phyloP scores from a whole-genome alignment of 2,888 invertebrate species.

The Drosophila stalkeri region DNA sequence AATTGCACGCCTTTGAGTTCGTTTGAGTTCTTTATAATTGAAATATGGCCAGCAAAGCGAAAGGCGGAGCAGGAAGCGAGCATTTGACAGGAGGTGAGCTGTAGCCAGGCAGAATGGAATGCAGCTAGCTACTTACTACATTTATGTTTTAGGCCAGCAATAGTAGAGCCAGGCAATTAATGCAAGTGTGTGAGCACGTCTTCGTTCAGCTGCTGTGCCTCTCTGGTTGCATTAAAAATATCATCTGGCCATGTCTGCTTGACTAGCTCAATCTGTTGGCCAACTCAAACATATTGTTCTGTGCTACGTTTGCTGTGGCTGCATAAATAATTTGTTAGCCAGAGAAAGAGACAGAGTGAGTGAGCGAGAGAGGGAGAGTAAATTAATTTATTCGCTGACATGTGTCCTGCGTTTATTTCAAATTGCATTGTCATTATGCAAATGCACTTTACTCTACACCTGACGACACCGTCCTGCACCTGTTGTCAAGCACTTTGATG shows the following conservation, averaged over 20 bases:
- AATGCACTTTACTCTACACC: slow-evolving; percentile 61
- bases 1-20: slow-evolving; percentile 76
- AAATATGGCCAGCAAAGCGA: slow-evolving; percentile 52
- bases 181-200: slow-evolving; percentile 53
- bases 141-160: slow-evolving; percentile 38
- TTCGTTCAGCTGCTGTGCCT: slow-evolving; percentile 12
- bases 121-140: slow-evolving; percentile 28
- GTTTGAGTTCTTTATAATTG: slow-evolving; percentile 73
- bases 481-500: slow-evolving; percentile 14
- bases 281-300: slow-evolving; percentile 29
- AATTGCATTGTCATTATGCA: slow-evolving; percentile 80
- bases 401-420: slow-evolving; percentile 79
- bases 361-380: slow-evolving; percentile 69
- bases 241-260: background rate
- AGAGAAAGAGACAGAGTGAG: background rate
- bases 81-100: background rate
- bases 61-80: background rate
- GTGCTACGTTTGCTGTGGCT: slow-evolving; percentile 39
- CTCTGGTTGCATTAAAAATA: slow-evolving; percentile 46
- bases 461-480: slow-evolving; percentile 2
- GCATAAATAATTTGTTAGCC: slow-evolving; percentile 74
- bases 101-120: background rate
- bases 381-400: slow-evolving; percentile 85
- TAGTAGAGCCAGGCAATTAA: slow-evolving; percentile 69
- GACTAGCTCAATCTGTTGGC: slow-evolving; percentile 29